Conservation (phyloP, 2,888 invertebrate species). For the Cecidostiba fungosa region DNA sequence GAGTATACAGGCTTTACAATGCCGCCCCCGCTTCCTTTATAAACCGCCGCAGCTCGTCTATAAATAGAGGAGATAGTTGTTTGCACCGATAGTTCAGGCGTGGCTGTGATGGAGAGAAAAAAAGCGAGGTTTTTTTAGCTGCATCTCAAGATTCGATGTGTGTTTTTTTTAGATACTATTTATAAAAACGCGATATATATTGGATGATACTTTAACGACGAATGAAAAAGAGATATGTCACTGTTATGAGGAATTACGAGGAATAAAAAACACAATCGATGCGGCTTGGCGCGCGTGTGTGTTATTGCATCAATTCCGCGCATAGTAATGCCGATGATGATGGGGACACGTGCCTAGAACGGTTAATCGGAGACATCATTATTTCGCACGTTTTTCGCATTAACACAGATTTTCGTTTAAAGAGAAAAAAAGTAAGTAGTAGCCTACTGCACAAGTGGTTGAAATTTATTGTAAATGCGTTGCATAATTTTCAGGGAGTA, state of each 20-base stretch:
- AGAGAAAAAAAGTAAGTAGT: neutral
- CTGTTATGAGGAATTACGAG: neutral
- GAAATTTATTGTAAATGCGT: neutral
- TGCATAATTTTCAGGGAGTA: neutral
- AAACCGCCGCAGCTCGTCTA: constrained; percentile 25
- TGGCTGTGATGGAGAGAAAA: neutral
- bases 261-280: neutral
- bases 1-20: constrained; percentile 49
- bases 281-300: no score
- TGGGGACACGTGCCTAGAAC: constrained; percentile 15
- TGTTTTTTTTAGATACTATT: neutral
- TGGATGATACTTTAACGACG: neutral
- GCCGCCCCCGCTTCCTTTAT: constrained; percentile 18
- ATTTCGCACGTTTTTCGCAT: constrained; percentile 43
- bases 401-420: constrained; percentile 14
- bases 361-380: constrained; percentile 27
- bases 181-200: neutral
- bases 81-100: constrained; percentile 32
- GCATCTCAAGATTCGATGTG: neutral
- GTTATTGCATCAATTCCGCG: neutral
- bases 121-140: neutral
- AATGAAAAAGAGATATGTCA: neutral
- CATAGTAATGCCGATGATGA: constrained; percentile 21
- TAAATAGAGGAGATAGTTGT: constrained; percentile 50
- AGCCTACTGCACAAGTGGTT: neutral